A percentile compares a stretch with the other conserved stretches of the same genome.
Conservation (phyloP, 2,113 vertebrate species). For the Nycticryphes semicollaris region DNA sequence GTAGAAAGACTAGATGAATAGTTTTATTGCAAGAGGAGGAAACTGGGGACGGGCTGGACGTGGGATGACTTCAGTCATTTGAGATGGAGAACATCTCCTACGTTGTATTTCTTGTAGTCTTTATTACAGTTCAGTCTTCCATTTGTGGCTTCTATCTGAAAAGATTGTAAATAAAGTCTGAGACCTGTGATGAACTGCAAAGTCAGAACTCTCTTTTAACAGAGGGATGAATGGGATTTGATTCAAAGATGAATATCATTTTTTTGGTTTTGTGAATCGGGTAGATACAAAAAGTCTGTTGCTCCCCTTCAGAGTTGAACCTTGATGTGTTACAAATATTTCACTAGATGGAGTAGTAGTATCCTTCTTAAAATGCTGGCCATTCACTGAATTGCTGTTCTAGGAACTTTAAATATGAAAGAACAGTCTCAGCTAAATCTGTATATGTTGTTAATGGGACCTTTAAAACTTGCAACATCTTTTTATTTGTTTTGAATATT, state of each 20-base stretch:
- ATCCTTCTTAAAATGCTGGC: neutral
- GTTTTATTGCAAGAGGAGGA: neutral
- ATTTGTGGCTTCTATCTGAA: neutral
- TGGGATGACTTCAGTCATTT: neutral
- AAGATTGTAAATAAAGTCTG: neutral
- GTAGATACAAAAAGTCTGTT: rapidly evolving
- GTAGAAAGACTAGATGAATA: neutral
- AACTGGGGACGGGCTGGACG: neutral
- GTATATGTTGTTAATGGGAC: neutral
- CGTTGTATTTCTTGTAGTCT: neutral
- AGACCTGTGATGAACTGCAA: neutral
- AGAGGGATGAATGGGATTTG: neutral
- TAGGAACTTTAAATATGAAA: neutral
- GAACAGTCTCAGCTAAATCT: neutral
- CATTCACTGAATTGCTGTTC: too few relatives aligned
- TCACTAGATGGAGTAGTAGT: constrained; percentile 47
- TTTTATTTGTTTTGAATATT: neutral
- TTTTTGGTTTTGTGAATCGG: neutral
- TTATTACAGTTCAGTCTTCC: neutral
- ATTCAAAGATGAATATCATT: rapidly evolving
- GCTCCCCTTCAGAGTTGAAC: neutral
- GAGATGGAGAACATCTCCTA: neutral
- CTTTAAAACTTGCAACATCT: neutral
- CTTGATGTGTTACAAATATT: neutral
- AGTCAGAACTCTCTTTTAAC: neutral